Evolutionary conservation across 2,888 invertebrate species (phyloP).

Genomic region (Isotomurus palustris): DNA sequence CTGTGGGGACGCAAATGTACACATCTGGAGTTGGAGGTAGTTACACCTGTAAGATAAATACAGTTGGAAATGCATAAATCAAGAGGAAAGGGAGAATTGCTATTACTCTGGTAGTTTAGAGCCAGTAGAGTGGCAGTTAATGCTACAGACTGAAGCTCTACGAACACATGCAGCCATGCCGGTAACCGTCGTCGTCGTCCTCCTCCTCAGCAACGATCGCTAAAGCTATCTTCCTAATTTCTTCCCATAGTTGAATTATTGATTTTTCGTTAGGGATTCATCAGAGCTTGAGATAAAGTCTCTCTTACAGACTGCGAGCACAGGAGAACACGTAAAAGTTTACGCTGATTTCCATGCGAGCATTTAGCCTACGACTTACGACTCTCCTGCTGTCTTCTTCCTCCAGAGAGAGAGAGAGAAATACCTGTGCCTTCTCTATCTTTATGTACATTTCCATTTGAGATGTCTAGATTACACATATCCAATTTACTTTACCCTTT

Average conservation of each 20-base stretch:
- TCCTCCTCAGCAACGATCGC: too few species aligned
- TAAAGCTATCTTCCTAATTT: conserved; percentile 13
- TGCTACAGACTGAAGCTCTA: too few species aligned
- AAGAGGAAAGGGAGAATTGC: conserved; percentile 4
- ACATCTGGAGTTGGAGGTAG: too few species aligned
- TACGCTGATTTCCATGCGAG: conserved; percentile 12
- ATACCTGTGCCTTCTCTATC: too few species aligned
- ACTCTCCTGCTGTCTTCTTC: neutral
- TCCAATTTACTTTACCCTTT: too few species aligned
- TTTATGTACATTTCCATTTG: too few species aligned
- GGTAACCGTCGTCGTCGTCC: too few species aligned
- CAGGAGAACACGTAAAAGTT: conserved; percentile 10
- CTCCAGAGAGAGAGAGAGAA: neutral
- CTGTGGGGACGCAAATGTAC: too few species aligned
- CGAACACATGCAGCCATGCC: too few species aligned
- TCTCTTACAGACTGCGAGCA: neutral
- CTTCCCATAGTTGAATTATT: conserved; percentile 9
- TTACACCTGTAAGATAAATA: neutral
- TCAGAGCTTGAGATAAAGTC: conserved; percentile 2
- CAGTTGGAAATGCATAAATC: conserved; percentile 3
- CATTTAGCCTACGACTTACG: conserved; percentile 5
- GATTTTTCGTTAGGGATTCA: conserved; percentile 11
- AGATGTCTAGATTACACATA: too few species aligned
- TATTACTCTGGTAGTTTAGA: too few species aligned
- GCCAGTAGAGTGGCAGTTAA: too few species aligned